Base-by-base conservation (phyloP, 2,888 invertebrate genomes). In the Maniola hyperantus region DNA sequence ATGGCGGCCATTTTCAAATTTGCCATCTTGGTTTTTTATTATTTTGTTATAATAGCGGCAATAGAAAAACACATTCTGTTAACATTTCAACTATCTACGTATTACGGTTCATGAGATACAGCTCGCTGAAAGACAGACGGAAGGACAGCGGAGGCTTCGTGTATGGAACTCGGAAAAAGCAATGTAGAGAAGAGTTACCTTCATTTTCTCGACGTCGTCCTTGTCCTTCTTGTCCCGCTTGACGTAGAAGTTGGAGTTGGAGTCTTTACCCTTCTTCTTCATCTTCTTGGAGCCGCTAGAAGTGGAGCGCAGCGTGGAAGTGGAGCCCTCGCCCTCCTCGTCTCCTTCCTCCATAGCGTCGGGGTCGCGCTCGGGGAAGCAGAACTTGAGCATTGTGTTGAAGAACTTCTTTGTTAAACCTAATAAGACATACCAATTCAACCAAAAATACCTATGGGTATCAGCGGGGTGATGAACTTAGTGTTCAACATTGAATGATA, bases 171-270 rank as follows among this genome's bases (percentile, higher is more conserved):
- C n/a, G n/a, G n/a, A n/a, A n/a, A n/a, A n/a, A n/a, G n/a, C n/a
- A n/a, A n/a, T n/a, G n/a, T n/a, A n/a, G 6, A 15, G 2, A 13
- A 46, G 18, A 0, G 8, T 58, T 58, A 95, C 96, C 94, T 98
- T 98, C 98, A 98, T 98, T 85, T 97, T 99, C 85, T 99, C 99
- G 0, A 99, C 99, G 81, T 99, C 99, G 83, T 99, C 98, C 60
- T 92, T 91, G 53, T 99, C 97, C 77, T 95, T 96, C 78, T 95
- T 94, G 73, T 96, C 97, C 62, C 97, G 95, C 76, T 96, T 96
- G 4, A 98, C 97, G 84, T 98, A 98, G 89, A 98, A 98, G 81
- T 97, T 97, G 0, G 97, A 96, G 70, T 91, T 97, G 76, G 97
- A 97, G 78, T 97, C 95, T 66, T 95, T 94, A 46, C 91, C 89